Evolutionary conservation across 2,888 invertebrate genomes (phyloP), one percentile per base, ranked within the genome.

Genomic region (Plutella xylostella): DNA sequence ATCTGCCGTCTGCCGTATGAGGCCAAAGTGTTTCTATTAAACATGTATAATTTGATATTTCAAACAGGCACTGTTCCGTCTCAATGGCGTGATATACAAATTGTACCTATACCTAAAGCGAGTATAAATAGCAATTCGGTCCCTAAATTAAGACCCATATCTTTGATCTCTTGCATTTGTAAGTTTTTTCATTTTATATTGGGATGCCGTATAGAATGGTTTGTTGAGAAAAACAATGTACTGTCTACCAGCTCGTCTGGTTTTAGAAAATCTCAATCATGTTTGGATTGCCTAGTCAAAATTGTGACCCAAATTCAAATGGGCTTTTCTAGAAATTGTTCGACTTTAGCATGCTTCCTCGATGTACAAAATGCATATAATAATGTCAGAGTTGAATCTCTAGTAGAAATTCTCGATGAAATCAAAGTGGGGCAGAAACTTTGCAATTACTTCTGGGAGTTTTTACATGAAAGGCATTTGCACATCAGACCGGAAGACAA

Each of bases 361-460:
- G 60, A 60, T 41, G 51, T 61, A 7, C 45, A 58, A n/a, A 55
- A 46, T 35, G 60, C 30, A 0, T 57, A 61, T 25, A 58, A 60
- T 46, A 57, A 57, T 42, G 48, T 61, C 2, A 21, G 51, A 18
- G 35, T 56, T 1, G 30, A 5, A 1, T n/a, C 15, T 28, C 14
- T 58, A 15, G 2, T 56, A 14, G 9, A 12, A 1, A 48, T 15
- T 1, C 15, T 60, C n/a, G 56, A 56, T 46, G 2, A n/a, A n/a
- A n/a, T n/a, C n/a, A n/a, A n/a, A n/a, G n/a, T n/a, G n/a, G n/a
- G n/a, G n/a, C n/a, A n/a, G n/a, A n/a, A n/a, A n/a, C n/a, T n/a
- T n/a, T n/a, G n/a, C n/a, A n/a, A n/a, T n/a, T n/a, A n/a, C n/a
- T n/a, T n/a, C n/a, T n/a, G n/a, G n/a, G n/a, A n/a, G n/a, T n/a